Evolutionary conservation across 1,140 invertebrate genomes (phyloP).

Genomic region (Solenopsis invicta): DNA sequence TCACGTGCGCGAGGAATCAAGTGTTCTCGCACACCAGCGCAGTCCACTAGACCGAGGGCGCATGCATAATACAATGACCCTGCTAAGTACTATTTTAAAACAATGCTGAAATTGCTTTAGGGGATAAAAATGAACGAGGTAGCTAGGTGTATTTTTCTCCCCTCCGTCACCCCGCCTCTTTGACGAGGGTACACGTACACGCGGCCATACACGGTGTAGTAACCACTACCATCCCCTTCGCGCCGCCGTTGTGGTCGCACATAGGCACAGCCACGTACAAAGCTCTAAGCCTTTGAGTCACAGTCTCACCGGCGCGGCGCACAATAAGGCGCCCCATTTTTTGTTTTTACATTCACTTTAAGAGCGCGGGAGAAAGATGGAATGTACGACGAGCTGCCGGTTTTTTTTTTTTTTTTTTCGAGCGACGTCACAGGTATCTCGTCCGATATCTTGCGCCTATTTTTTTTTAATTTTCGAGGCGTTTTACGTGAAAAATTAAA

Average conservation of each 20-base stretch:
- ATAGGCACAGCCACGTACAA: slow-evolving; percentile 82
- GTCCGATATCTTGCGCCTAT: slow-evolving; percentile 16
- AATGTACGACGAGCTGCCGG: slow-evolving; percentile 3
- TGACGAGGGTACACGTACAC: slow-evolving; percentile 76
- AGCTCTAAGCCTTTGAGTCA: slow-evolving; percentile 87
- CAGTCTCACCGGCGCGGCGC: slow-evolving; percentile 84
- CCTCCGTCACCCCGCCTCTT: slow-evolving; percentile 79
- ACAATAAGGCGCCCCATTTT: slow-evolving; percentile 87
- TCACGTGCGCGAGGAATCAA: slow-evolving; percentile 87
- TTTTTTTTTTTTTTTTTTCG: slow-evolving; percentile 10
- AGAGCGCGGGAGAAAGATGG: slow-evolving; percentile 37
- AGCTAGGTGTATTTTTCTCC: slow-evolving; percentile 87
- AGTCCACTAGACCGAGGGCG: slow-evolving; percentile 82
- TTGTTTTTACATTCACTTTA: slow-evolving; percentile 77
- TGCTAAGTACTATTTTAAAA: slow-evolving; percentile 88
- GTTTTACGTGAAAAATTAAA: background rate
- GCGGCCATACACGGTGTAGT: slow-evolving; percentile 80
- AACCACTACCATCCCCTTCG: slow-evolving; percentile 79
- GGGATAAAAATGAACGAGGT: slow-evolving; percentile 88
- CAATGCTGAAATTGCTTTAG: slow-evolving; percentile 88
- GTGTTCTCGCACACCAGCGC: slow-evolving; percentile 85
- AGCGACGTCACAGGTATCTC: slow-evolving; percentile 16
- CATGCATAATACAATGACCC: slow-evolving; percentile 88
- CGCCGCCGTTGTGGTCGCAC: slow-evolving; percentile 79
- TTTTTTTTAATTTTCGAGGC: background rate